Percentiles rank a stretch among this genome's conserved stretches.
Conservation (phyloP, 1,140 invertebrate genomes). For the Chionoecetes opilio region DNA sequence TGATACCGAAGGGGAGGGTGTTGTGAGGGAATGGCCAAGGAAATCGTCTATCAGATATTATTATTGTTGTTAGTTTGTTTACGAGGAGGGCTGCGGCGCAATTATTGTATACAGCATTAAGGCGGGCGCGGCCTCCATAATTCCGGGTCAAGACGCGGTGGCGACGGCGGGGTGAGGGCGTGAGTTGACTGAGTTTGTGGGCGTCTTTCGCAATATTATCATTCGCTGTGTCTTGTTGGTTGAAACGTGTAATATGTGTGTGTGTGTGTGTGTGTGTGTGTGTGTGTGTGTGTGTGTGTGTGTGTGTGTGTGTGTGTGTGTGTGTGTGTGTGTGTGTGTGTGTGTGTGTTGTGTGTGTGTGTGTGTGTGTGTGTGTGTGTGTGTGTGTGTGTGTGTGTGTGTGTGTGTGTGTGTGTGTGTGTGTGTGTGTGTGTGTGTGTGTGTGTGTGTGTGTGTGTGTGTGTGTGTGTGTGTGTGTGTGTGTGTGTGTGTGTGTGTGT, state of each 20-base stretch:
- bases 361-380: neutral
- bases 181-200: neutral
- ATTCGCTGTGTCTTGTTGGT: neutral
- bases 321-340: neutral
- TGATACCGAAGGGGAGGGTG: neutral
- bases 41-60: constrained; percentile 21
- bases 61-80: constrained; percentile 31
- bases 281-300: neutral
- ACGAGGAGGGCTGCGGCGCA: neutral
- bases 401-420: neutral
- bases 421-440: neutral
- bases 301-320: neutral
- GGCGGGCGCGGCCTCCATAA: constrained; percentile 12
- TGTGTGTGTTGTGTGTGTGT: neutral
- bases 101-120: constrained; percentile 31
- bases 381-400: neutral
- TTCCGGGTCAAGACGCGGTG: neutral
- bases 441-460: neutral
- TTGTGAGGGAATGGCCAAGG: neutral
- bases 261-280: neutral
- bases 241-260: constrained; percentile 11
- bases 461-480: neutral
- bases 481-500: neutral
- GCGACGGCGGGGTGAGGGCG: neutral
- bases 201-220: constrained; percentile 34